Conservation (phyloP, 2,888 invertebrate species). For the Xylophagus ater region DNA sequence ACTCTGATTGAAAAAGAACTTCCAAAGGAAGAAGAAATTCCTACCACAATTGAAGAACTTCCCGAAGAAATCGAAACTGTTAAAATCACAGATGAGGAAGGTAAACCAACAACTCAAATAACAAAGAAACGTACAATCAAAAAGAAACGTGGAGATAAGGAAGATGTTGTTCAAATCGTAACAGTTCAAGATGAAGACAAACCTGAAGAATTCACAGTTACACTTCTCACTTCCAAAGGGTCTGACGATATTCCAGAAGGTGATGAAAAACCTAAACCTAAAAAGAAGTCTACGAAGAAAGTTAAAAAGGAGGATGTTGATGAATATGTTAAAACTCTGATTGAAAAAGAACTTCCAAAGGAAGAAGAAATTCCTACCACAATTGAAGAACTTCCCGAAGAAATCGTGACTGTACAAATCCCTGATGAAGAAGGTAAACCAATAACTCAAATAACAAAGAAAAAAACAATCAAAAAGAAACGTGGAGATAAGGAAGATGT, state of each 20-base stretch:
- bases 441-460: slow-evolving; percentile 35
- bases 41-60: slow-evolving; percentile 18
- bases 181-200: slow-evolving; percentile 38
- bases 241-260: slow-evolving; percentile 26
- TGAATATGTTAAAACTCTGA: slow-evolving; percentile 26
- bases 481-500: slow-evolving; percentile 39
- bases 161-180: slow-evolving; percentile 41
- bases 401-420: slow-evolving; percentile 24
- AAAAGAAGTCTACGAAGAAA: slow-evolving; percentile 26
- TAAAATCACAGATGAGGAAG: slow-evolving; percentile 27
- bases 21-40: slow-evolving; percentile 20
- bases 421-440: slow-evolving; percentile 30
- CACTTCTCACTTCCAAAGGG: slow-evolving; percentile 25
- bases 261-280: slow-evolving; percentile 20
- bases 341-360: slow-evolving; percentile 32
- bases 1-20: slow-evolving; percentile 32
- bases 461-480: slow-evolving; percentile 40
- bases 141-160: slow-evolving; percentile 37
- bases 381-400: slow-evolving; percentile 22
- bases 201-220: slow-evolving; percentile 32
- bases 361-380: slow-evolving; percentile 16
- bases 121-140: slow-evolving; percentile 41
- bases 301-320: slow-evolving; percentile 27
- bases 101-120: slow-evolving; percentile 31
- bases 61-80: slow-evolving; percentile 25